Conservation (phyloP, 92 coral and sea anemone genomes). For the Plumapathes pennacea region DNA sequence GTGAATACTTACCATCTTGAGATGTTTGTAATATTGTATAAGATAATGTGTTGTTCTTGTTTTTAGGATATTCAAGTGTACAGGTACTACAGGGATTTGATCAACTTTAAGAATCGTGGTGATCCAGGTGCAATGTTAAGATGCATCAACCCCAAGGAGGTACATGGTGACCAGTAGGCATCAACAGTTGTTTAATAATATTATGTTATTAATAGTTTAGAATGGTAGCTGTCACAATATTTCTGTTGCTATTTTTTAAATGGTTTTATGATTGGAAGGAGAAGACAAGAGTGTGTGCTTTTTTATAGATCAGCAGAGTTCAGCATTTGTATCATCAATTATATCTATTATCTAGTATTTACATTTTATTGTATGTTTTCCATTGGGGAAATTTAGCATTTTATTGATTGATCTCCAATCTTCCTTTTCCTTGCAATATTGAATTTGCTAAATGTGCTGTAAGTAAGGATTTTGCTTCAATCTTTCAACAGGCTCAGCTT, state of each 20-base stretch:
- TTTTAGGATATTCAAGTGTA: conserved; percentile 93
- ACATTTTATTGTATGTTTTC: too few species aligned
- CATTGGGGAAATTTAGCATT: too few species aligned
- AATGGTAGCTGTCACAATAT: background rate
- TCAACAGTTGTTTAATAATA: background rate
- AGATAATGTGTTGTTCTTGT: too few species aligned
- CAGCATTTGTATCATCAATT: too few species aligned
- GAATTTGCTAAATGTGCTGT: too few species aligned
- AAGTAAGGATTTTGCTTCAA: too few species aligned
- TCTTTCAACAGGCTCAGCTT: conserved; percentile 88
- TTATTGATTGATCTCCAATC: too few species aligned
- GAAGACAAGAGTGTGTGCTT: background rate
- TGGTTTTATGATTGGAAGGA: too few species aligned
- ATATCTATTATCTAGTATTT: too few species aligned
- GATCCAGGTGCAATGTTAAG: conserved; percentile 88
- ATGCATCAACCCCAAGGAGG: conserved; percentile 98
- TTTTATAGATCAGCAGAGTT: background rate
- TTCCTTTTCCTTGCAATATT: too few species aligned
- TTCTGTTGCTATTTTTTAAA: background rate
- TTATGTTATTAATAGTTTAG: background rate
- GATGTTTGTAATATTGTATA: too few species aligned
- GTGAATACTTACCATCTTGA: too few species aligned
- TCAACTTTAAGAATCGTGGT: conserved; percentile 86
- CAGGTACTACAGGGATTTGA: conserved; percentile 85
- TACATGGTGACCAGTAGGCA: conserved; percentile 1